A percentile compares a stretch with the other conserved stretches of the same genome.
Evolutionary conservation across 1,140 invertebrate species (phyloP).

Genomic region (Neoseiulus cucumeris): DNA sequence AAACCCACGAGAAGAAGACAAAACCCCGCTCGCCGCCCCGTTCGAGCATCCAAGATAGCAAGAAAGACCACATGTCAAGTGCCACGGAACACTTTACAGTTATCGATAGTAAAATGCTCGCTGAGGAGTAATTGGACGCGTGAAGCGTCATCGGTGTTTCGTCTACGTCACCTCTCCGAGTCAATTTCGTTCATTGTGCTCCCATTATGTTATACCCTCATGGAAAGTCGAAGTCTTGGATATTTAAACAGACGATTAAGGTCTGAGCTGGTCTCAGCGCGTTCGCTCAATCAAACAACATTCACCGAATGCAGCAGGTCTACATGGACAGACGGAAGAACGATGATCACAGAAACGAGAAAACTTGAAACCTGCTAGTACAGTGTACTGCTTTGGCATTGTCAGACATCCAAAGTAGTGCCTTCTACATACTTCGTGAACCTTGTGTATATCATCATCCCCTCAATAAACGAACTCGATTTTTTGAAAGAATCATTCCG

Average conservation of each 20-base stretch:
- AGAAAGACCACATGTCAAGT: neutral
- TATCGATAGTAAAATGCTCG: neutral
- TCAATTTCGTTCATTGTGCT: neutral
- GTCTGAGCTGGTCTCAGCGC: slow-evolving; percentile 10
- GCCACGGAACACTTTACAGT: neutral
- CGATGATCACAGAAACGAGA: neutral
- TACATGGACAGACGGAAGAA: neutral
- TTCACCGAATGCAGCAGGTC: neutral
- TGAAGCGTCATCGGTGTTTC: neutral
- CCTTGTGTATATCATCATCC: too few species aligned
- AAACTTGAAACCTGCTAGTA: neutral
- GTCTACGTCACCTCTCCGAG: neutral
- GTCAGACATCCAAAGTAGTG: neutral
- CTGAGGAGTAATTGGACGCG: neutral
- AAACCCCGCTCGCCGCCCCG: neutral
- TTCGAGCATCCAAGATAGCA: neutral
- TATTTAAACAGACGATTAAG: neutral
- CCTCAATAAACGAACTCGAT: too few species aligned
- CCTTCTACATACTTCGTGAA: neutral
- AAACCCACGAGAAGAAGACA: neutral
- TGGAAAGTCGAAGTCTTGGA: neutral
- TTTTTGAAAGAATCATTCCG: too few species aligned
- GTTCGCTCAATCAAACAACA: neutral
- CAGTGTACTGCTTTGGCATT: neutral
- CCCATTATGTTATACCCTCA: neutral